phyloP scores from a whole-genome alignment of 2,113 vertebrate species.

The Triplophysa dalaica region DNA sequence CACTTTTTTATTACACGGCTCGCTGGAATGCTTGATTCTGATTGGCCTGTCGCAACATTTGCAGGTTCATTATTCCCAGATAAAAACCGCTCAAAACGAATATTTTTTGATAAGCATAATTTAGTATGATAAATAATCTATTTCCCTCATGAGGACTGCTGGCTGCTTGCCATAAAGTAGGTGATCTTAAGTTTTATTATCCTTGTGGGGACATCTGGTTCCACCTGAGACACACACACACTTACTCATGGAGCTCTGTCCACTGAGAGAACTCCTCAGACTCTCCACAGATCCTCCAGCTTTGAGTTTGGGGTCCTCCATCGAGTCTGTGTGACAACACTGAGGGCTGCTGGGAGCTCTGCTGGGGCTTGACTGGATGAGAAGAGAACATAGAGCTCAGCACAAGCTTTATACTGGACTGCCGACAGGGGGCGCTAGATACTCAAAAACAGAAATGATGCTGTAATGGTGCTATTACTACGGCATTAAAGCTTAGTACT shows the following conservation, averaged over 20 bases:
- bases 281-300: slow-evolving; percentile 94
- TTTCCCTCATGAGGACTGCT: too few relatives aligned
- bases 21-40: too few relatives aligned
- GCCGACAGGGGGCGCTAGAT: slow-evolving; percentile 31
- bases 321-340: slow-evolving; percentile 70
- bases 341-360: slow-evolving; percentile 76
- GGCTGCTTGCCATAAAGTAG: too few relatives aligned
- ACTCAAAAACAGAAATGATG: not conserved
- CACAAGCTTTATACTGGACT: not conserved
- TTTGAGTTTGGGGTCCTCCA: slow-evolving; percentile 90
- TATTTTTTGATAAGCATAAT: too few relatives aligned
- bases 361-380: slow-evolving; percentile 78
- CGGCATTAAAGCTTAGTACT: too few relatives aligned
- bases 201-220: not conserved
- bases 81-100: too few relatives aligned
- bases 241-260: slow-evolving; percentile 97
- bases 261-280: slow-evolving; percentile 93
- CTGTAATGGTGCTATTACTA: too few relatives aligned
- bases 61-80: too few relatives aligned
- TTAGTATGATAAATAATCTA: too few relatives aligned
- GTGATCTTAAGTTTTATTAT: not conserved
- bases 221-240: slow-evolving; percentile 44
- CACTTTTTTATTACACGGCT: too few relatives aligned
- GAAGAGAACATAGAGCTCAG: not conserved
- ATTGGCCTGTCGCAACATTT: too few relatives aligned